phyloP scores from a whole-genome alignment of 2,113 vertebrate genomes.

The Macquaria australasica region DNA sequence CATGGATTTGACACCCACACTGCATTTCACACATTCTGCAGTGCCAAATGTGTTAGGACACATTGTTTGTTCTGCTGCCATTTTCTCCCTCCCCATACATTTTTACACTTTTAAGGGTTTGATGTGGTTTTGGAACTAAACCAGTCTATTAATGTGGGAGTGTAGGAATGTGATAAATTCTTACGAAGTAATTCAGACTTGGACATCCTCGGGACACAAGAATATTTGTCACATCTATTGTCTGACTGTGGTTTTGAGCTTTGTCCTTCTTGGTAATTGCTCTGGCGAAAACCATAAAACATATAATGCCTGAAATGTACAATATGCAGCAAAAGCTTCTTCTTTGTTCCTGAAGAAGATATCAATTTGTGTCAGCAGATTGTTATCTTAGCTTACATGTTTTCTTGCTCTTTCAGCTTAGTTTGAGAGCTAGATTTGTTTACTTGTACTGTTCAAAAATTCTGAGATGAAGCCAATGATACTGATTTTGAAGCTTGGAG shows the following conservation, averaged over 20 bases:
- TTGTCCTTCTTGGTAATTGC: conserved; percentile 37
- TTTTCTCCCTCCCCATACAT: conserved; percentile 35
- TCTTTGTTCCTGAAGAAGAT: conserved; percentile 14
- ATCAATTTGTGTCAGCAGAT: conserved; percentile 22
- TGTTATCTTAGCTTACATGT: conserved; percentile 5
- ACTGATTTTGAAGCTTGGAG: background rate
- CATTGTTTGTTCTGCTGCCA: conserved; percentile 34
- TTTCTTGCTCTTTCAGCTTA: conserved; percentile 10
- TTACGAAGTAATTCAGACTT: conserved; percentile 24
- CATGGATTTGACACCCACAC: conserved; percentile 34
- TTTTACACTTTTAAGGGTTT: conserved; percentile 37
- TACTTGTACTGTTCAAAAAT: background rate
- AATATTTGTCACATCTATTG: conserved; percentile 47
- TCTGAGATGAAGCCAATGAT: too few relatives aligned
- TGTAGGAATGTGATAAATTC: conserved; percentile 53
- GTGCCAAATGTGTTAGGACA: conserved; percentile 30
- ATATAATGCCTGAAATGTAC: conserved; percentile 33
- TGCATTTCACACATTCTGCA: conserved; percentile 43
- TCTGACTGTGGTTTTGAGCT: conserved; percentile 57
- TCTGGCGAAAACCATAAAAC: conserved; percentile 35
- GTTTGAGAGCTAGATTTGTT: background rate
- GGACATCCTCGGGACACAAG: conserved; percentile 30
- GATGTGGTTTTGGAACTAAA: conserved; percentile 51
- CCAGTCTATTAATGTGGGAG: conserved; percentile 49
- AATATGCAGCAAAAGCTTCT: background rate